These are phyloP conservation scores for Siniperca knerii DNA, from an alignment of 2,113 vertebrate genomes.

Conservation along the genomic window DNA sequence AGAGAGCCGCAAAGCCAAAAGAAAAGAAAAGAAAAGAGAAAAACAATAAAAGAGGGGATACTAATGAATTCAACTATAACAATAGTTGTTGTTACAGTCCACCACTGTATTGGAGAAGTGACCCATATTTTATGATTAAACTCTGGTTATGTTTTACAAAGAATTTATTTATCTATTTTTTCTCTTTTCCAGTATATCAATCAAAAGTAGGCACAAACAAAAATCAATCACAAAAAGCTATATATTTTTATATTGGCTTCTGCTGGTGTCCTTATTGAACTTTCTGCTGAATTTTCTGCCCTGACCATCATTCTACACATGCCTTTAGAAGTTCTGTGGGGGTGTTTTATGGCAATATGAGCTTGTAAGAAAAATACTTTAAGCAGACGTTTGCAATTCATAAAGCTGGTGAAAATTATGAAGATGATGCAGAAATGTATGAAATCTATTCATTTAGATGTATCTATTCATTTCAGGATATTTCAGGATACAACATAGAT, in stretches of 20 bases:
- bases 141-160: neutral
- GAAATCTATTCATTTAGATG: neutral
- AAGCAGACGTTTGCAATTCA: no score
- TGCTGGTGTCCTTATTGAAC: constrained; percentile 1
- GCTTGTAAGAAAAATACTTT: neutral
- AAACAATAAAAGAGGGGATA: neutral
- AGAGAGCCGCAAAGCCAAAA: neutral
- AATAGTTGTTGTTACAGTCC: neutral
- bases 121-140: neutral
- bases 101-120: neutral
- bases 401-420: neutral
- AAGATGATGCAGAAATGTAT: neutral
- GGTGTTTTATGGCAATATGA: neutral
- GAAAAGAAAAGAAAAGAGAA: neutral
- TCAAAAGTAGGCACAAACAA: neutral
- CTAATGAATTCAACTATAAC: neutral
- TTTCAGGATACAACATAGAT: neutral
- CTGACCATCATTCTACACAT: neutral
- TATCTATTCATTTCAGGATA: neutral
- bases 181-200: neutral
- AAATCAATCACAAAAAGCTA: neutral
- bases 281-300: neutral
- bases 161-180: no score
- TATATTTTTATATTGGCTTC: neutral
- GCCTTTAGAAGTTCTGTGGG: neutral